A percentile compares a stretch with the other conserved stretches of the same genome.
Evolutionary conservation across 2,888 invertebrate genomes (phyloP).

Genomic region (Drosophila macrothrix): DNA sequence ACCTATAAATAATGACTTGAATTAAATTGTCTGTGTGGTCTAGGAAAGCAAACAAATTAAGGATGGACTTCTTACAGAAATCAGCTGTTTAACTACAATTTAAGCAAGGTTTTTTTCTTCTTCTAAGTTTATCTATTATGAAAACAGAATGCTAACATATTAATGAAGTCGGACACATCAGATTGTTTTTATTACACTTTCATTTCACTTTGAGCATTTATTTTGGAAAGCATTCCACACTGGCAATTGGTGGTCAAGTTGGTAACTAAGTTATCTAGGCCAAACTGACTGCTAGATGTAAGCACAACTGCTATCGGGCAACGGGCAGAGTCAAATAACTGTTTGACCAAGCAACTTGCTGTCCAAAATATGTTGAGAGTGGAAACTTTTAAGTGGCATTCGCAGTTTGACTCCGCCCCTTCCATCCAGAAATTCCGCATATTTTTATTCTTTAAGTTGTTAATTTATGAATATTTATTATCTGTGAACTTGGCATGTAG

Average conservation of each 20-base stretch:
- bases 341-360: not conserved
- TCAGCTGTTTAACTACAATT: not conserved
- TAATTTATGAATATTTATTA: constrained; percentile 75
- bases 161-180: constrained; percentile 10
- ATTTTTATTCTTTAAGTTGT: constrained; percentile 27
- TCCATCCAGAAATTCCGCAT: not conserved
- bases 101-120: not conserved
- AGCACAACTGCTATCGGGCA: constrained; percentile 14
- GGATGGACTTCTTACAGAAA: not conserved
- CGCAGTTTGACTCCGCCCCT: not conserved
- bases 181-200: constrained; percentile 2
- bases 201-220: not conserved
- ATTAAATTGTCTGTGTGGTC: too few species aligned
- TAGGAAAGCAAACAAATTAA: not conserved
- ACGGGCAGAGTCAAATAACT: constrained; percentile 22
- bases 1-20: constrained; percentile 3
- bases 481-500: constrained; percentile 40
- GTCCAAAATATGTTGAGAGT: constrained; percentile 26
- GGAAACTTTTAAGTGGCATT: constrained; percentile 48
- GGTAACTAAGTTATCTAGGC: constrained; percentile 5
- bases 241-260: constrained; percentile 52
- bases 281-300: constrained; percentile 31
- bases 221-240: constrained; percentile 3
- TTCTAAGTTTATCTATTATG: constrained; percentile 3
- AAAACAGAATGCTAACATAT: constrained; percentile 15